Conservation (phyloP, 2,113 vertebrate genomes). For the Ibidorhyncha struthersii region DNA sequence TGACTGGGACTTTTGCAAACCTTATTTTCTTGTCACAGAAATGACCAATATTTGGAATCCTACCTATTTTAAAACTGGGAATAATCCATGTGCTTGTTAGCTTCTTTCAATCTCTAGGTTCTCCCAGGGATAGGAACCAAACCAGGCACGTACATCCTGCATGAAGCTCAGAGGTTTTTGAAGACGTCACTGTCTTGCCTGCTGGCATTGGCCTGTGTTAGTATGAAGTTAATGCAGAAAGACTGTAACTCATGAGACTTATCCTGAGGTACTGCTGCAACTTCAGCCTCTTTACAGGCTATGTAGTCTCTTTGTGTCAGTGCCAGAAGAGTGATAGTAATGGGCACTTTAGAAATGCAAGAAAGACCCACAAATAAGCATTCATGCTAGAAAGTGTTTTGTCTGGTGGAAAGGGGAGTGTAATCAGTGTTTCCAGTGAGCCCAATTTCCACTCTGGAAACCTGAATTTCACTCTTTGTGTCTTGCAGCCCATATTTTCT, state of each 20-base stretch:
- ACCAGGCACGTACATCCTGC: neutral
- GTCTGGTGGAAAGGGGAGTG: neutral
- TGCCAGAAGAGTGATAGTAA: neutral
- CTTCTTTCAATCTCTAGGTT: neutral
- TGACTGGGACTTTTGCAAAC: neutral
- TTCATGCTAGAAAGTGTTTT: neutral
- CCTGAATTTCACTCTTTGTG: neutral
- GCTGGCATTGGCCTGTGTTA: neutral
- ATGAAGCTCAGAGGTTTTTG: neutral
- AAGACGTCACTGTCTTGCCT: fast-evolving
- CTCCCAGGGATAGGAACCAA: neutral
- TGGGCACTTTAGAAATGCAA: neutral
- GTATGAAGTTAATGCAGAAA: neutral
- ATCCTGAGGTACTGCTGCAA: neutral
- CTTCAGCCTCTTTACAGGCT: neutral
- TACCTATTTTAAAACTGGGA: neutral
- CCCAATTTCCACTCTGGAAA: neutral
- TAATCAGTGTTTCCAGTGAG: neutral
- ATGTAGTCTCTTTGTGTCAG: neutral
- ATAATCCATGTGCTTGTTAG: neutral
- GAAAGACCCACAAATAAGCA: neutral
- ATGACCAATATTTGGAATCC: neutral
- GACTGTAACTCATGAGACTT: neutral
- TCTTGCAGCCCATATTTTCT: neutral
- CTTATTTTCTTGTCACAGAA: neutral